Evolutionary conservation across 1,140 invertebrate species (phyloP), one percentile per base, ranked within the genome.

Genomic region (Andricus grossulariae): DNA sequence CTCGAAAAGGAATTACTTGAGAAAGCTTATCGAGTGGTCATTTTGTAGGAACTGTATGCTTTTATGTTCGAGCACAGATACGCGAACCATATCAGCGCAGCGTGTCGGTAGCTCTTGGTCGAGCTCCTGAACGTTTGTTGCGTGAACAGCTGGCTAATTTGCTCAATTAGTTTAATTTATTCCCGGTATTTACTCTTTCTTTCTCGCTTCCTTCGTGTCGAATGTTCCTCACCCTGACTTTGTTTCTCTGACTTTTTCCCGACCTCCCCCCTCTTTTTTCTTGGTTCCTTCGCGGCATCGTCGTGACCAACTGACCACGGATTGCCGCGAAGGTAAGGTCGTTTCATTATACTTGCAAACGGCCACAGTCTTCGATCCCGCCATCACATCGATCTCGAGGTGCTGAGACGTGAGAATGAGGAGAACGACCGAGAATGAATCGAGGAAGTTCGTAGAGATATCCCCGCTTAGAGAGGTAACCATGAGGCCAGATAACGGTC

Each of bases 161-260:
- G 77, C 86, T 87, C 88, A 87, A 90, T 90, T 89, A 88, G 86
- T 86, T 89, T 88, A 89, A 90, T 90, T 89, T 86, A 89, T 90
- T 90, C 88, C 77, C 74, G 80, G 85, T 89, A 90, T 85, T 87
- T 87, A 83, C 76, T 81, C 72, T 51, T 73, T 80, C 76, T 80
- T 81, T 76, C 73, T n/a, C 66, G 49, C 73, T 76, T 49, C 50
- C 21, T 78, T 76, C 77, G 45, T 21, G 52, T 66, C 39, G 21
- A 50, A 32, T 15, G 18, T 71, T 21, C 52, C 71, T 54, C 16
- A n/a, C 21, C 25, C 79, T 60, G 45, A 76, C 71, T 70, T 55
- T 50, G 66, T 77, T 74, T 66, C 75, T 73, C 71, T 50, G 70
- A 76, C 78, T 75, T 77, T 70, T 57, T 78, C n/a, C 57, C 60